phyloP scores from a whole-genome alignment of 2,113 vertebrate species.

The Abramis brama region DNA sequence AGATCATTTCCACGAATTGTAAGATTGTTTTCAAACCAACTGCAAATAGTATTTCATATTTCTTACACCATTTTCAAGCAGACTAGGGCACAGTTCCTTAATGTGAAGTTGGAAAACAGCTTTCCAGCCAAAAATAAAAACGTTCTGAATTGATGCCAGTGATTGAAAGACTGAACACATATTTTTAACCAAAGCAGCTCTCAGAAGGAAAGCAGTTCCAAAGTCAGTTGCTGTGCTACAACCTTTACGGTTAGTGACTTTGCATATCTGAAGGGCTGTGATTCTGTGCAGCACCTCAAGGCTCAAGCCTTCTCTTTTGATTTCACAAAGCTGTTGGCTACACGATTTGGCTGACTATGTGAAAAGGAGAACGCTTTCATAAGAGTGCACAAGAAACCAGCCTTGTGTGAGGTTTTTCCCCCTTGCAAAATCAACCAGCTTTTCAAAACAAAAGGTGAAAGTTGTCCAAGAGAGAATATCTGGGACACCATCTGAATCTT shows the following conservation, averaged over 20 bases:
- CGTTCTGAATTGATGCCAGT: not conserved
- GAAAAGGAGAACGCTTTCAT: slow-evolving; percentile 12
- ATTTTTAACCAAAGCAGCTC: not conserved
- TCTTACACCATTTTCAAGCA: not conserved
- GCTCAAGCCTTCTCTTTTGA: not conserved
- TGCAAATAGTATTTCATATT: not conserved
- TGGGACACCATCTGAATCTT: slow-evolving; percentile 43
- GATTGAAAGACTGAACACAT: not conserved
- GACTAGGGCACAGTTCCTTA: not conserved
- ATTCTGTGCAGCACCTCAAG: not conserved
- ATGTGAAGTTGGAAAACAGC: not conserved
- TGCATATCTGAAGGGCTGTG: not conserved
- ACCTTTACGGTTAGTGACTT: slow-evolving; percentile 7
- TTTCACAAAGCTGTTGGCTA: slow-evolving; percentile 16
- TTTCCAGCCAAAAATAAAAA: not conserved
- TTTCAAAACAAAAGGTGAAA: slow-evolving; percentile 33
- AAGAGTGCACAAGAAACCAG: not conserved
- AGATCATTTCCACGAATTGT: not conserved
- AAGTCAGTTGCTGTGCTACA: slow-evolving; percentile 1
- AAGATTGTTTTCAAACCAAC: not conserved
- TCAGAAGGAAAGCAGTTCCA: not conserved
- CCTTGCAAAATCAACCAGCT: slow-evolving; percentile 16
- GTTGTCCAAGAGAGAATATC: slow-evolving; percentile 30
- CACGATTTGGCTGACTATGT: slow-evolving; percentile 2
- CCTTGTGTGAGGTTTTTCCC: not conserved